Evolutionary conservation across 2,888 invertebrate genomes (phyloP), one percentile per base, ranked within the genome.

Genomic region (Cheilosia pagana): DNA sequence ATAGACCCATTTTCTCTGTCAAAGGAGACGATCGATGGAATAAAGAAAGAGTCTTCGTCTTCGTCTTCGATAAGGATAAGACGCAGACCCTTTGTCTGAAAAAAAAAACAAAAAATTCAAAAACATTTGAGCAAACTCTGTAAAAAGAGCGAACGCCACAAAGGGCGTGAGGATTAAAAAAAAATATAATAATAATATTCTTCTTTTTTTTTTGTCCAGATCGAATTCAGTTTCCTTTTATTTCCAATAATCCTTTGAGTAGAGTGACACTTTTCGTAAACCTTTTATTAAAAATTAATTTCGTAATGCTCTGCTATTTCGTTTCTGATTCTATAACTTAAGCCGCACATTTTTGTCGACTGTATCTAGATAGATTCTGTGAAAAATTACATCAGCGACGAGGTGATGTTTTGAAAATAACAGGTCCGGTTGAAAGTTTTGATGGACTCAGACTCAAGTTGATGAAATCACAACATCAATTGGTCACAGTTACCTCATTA

Each of bases 121-220:
- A 70, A 68, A 70, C 52, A 59, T 65, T 48, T 60, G 45, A 82
- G 57, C 74, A 41, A 78, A 70, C 70, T 59, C 74, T 70, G 72
- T 62, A 48, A 55, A 35, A 68, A 63, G 70, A 65, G 59, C 63
- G 35, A 75, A 72, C 67, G 57, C 55, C 72, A 62, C 72, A 62
- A 81, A 76, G 71, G 85, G 85, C 71, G 85, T 85, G 85, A 85
- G 85, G 85, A 85, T 85, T 85, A 85, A 85, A 85, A 85, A 79
- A 68, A 72, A 76, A 28, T 28, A 28, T 25, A 19, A 31, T n/a
- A n/a, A 55, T 10, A 10, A 6, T 45, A 45, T 16, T 62, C n/a
- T 57, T 62, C 19, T 31, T 16, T 52, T 72, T 79, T 63, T 63
- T 48, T 62, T 45, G 72, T 63, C 48, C 12, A 81, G 65, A 79